These are phyloP conservation scores for Takifugu flavidus DNA, from an alignment of 2,113 vertebrate genomes.

Conservation along the genomic window DNA sequence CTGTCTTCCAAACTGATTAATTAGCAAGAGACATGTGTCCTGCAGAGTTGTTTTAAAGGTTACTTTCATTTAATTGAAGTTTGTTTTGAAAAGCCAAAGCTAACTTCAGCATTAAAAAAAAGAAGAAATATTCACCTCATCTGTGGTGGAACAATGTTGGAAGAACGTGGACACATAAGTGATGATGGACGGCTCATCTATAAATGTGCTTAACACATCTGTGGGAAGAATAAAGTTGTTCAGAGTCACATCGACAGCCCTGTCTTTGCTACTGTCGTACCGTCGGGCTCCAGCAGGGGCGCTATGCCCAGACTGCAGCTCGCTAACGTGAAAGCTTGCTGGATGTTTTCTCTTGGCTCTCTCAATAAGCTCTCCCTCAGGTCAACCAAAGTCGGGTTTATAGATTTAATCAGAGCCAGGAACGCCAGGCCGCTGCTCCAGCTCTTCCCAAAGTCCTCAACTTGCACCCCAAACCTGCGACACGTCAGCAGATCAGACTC, in stretches of 20 bases:
- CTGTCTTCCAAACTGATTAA: too few relatives aligned
- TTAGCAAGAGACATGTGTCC: too few relatives aligned
- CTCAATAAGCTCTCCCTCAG: conserved; percentile 81
- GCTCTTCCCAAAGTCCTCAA: conserved; percentile 86
- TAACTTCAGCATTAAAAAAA: too few relatives aligned
- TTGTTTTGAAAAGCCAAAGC: too few relatives aligned
- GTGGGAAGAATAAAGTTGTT: background rate
- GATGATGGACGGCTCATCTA: conserved; percentile 87
- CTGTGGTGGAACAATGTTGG: conserved; percentile 74
- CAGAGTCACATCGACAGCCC: background rate
- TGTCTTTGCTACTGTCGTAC: conserved; percentile 56
- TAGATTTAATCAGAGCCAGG: conserved; percentile 85
- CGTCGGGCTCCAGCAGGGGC: conserved; percentile 86
- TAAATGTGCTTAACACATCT: conserved; percentile 82
- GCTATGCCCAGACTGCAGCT: conserved; percentile 79
- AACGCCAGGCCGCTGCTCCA: conserved; percentile 91
- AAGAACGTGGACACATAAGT: conserved; percentile 89
- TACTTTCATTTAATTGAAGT: too few relatives aligned
- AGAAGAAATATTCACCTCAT: conserved; percentile 30
- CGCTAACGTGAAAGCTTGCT: conserved; percentile 82
- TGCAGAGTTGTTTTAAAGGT: too few relatives aligned
- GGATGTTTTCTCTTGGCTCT: conserved; percentile 78
- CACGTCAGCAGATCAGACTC: too few relatives aligned
- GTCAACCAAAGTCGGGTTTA: conserved; percentile 83
- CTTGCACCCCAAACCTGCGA: conserved; percentile 83